These are phyloP conservation scores for Bactericera cockerelli DNA, from an alignment of 1,140 invertebrate genomes.

Conservation along the genomic window DNA sequence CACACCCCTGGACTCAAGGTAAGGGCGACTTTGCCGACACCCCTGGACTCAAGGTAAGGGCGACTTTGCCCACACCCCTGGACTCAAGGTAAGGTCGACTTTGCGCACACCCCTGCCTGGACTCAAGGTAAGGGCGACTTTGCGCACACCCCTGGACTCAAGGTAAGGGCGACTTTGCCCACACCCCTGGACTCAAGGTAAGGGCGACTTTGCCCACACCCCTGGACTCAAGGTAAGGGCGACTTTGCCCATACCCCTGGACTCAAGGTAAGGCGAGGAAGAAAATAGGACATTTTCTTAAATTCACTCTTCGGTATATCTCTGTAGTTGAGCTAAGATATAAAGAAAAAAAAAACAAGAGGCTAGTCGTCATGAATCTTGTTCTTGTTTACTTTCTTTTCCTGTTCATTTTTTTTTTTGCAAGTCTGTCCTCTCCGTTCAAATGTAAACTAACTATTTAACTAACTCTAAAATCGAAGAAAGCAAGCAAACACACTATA, in stretches of 20 bases:
- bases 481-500: no score
- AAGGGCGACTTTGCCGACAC: background rate
- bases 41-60: background rate
- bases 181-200: no score
- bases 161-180: no score
- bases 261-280: background rate
- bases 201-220: slow-evolving; percentile 90
- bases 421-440: no score
- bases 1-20: no score
- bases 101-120: background rate
- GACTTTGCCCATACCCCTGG: background rate
- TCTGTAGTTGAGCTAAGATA: slow-evolving; percentile 69
- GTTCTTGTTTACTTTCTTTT: no score
- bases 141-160: no score
- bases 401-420: no score
- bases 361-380: no score
- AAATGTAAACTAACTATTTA: no score
- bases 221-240: slow-evolving; percentile 75
- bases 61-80: background rate
- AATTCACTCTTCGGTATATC: slow-evolving; percentile 60
- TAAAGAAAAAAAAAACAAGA: no score
- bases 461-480: no score
- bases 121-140: background rate
- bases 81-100: background rate
- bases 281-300: background rate